These are phyloP conservation scores for Mamestra brassicae DNA, from an alignment of 2,888 invertebrate genomes.

Conservation along the genomic window DNA sequence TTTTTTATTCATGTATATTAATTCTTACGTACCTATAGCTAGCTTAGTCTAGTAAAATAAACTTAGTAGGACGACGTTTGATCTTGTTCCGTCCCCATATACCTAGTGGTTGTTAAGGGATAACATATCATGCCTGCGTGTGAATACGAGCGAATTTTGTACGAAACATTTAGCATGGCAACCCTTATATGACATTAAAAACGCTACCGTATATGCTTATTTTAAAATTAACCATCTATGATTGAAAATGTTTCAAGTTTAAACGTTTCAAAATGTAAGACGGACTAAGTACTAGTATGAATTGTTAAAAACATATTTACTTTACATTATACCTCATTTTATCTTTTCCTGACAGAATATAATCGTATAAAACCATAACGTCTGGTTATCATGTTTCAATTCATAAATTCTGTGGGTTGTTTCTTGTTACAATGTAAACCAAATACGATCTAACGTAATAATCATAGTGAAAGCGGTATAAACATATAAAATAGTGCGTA, in stretches of 20 bases:
- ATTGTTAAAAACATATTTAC: conserved; percentile 50
- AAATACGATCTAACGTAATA: conserved; percentile 48
- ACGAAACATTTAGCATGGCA: conserved; percentile 64
- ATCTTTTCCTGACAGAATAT: conserved; percentile 4
- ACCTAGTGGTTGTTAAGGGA: conserved; percentile 66
- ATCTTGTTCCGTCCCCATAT: conserved; percentile 65
- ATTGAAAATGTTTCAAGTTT: conserved; percentile 51
- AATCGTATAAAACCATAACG: conserved; percentile 10
- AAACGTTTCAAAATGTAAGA: conserved; percentile 64
- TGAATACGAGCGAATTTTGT: conserved; percentile 61
- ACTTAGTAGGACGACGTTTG: conserved; percentile 71
- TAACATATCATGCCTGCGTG: conserved; percentile 60
- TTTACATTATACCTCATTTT: conserved; percentile 46
- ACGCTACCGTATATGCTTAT: conserved; percentile 64
- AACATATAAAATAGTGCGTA: conserved; percentile 69
- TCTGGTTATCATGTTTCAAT: conserved; percentile 18
- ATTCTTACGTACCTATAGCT: conserved; percentile 84
- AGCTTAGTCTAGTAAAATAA: conserved; percentile 85
- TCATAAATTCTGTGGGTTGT: conserved; percentile 22
- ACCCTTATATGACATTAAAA: conserved; percentile 67
- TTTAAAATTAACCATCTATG: conserved; percentile 65
- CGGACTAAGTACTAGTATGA: conserved; percentile 66
- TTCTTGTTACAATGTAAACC: conserved; percentile 41
- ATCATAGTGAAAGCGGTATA: conserved; percentile 67
- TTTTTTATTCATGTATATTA: conserved; percentile 74